phyloP scores from a whole-genome alignment of 2,797 vertebrate genomes.

The Scomberomorus guttatus region DNA sequence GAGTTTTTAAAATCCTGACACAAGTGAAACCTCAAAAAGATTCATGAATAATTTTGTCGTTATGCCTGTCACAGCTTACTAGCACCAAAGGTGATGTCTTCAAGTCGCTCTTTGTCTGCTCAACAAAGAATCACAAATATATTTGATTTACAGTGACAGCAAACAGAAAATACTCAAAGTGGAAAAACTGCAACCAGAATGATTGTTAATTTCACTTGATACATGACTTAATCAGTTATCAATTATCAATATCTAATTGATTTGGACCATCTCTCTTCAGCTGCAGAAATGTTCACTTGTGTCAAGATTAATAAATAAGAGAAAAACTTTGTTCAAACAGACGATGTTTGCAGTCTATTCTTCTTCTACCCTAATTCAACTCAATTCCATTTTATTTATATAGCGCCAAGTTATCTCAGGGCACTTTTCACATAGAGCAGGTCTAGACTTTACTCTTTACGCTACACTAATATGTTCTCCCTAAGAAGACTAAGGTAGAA shows the following conservation, averaged over 20 bases:
- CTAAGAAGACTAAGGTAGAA: too few relatives aligned
- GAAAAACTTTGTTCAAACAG: background rate
- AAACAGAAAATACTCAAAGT: background rate
- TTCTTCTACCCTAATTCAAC: background rate
- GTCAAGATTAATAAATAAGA: constrained; percentile 8
- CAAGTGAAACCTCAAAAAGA: too few relatives aligned
- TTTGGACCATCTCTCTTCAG: background rate
- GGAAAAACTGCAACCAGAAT: background rate
- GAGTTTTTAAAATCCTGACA: background rate
- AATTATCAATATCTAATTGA: background rate
- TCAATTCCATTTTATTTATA: too few relatives aligned
- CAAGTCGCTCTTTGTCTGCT: too few relatives aligned
- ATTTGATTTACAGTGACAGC: background rate
- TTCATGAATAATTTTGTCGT: too few relatives aligned
- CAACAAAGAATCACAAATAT: background rate
- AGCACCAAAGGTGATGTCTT: too few relatives aligned
- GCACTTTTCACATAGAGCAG: too few relatives aligned
- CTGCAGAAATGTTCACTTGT: background rate
- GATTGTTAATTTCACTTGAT: background rate
- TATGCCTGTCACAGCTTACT: too few relatives aligned
- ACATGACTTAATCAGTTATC: background rate
- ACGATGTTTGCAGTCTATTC: background rate
- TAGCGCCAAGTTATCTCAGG: too few relatives aligned
- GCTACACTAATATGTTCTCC: background rate
- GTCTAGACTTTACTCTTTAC: too few relatives aligned